A percentile compares a stretch with the other conserved stretches of the same genome.
Evolutionary conservation across 2,113 vertebrate species (phyloP).

Genomic region (Neotoma lepida): DNA sequence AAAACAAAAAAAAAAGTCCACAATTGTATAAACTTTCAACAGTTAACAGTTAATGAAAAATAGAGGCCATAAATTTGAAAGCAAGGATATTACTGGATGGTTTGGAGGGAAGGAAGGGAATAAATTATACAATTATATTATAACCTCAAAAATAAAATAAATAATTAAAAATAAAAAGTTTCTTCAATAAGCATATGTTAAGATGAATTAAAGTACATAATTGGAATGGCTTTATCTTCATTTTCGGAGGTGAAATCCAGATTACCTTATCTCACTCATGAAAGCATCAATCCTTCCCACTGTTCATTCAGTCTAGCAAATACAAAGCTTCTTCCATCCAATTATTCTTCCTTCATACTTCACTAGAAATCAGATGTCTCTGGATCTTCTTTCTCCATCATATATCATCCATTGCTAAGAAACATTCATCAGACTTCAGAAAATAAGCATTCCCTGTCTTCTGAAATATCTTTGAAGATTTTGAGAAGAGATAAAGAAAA

Average conservation of each 20-base stretch:
- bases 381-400: neutral
- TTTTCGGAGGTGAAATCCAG: neutral
- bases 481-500: neutral
- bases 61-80: neutral
- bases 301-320: neutral
- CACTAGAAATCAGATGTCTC: neutral
- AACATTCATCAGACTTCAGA: neutral
- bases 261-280: neutral
- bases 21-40: neutral
- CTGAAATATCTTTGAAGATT: neutral
- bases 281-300: neutral
- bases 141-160: neutral
- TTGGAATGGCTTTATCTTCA: neutral
- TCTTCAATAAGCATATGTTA: neutral
- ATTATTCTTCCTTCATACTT: constrained; percentile 6
- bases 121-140: neutral
- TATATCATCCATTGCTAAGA: neutral
- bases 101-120: neutral
- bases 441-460: neutral
- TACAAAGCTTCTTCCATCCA: neutral
- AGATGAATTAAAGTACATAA: neutral
- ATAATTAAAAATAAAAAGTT: neutral
- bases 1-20: neutral
- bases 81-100: neutral
- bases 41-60: neutral